Percentiles rank a stretch among this genome's conserved stretches.
These are phyloP conservation scores for Siniperca obscura DNA, from an alignment of 2,797 vertebrate species.

Conservation along the genomic window DNA sequence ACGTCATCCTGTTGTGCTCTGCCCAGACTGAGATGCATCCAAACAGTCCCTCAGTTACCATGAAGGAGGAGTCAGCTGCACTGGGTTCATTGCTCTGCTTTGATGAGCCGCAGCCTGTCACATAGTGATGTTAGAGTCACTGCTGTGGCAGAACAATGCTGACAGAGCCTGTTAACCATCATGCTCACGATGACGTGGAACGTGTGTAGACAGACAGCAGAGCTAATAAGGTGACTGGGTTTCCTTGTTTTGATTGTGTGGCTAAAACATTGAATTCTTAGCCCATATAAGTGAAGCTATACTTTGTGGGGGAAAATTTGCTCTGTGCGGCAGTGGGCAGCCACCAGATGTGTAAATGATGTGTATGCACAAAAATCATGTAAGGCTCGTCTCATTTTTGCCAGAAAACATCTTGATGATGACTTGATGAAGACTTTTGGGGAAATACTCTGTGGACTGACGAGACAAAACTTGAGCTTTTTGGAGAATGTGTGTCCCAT, in stretches of 20 bases:
- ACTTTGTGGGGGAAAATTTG: background rate
- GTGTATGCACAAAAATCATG: background rate
- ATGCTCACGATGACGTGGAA: slow-evolving; percentile 1
- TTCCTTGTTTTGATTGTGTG: background rate
- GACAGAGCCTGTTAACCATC: slow-evolving; percentile 24
- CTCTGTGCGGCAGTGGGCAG: too few species aligned
- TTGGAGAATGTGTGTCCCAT: too few species aligned
- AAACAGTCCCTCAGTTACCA: background rate
- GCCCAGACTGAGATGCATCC: background rate
- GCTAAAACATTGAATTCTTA: too few species aligned
- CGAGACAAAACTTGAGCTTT: too few species aligned
- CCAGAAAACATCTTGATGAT: too few species aligned
- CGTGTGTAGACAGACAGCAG: background rate
- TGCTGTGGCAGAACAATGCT: slow-evolving; percentile 32
- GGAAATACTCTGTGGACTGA: too few species aligned
- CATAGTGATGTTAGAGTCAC: slow-evolving; percentile 12
- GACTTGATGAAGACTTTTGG: too few species aligned
- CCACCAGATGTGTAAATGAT: background rate
- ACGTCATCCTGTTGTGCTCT: slow-evolving; percentile 26
- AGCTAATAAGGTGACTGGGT: background rate
- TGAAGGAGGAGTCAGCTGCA: background rate
- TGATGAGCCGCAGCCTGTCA: slow-evolving; percentile 22
- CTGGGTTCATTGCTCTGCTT: slow-evolving; percentile 19
- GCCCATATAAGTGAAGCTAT: background rate
- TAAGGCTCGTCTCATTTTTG: too few species aligned